These are phyloP conservation scores for Lagocephalus sceleratus DNA, from an alignment of 2,797 vertebrate species.

Conservation along the genomic window DNA sequence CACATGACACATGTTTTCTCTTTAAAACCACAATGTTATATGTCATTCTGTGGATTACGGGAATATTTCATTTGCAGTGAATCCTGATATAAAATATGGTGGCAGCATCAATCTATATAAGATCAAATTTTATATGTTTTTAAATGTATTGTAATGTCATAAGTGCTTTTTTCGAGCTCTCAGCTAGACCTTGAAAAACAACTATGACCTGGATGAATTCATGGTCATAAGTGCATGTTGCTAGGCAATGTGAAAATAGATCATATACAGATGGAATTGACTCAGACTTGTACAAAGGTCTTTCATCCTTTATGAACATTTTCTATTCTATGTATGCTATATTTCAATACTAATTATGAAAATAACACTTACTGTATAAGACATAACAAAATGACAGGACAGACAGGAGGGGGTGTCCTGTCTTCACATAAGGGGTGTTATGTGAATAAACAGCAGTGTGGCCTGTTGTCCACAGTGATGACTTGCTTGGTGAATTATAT, in stretches of 20 bases:
- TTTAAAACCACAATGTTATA: not conserved
- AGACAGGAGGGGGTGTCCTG: no score
- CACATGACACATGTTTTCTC: not conserved
- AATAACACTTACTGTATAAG: no score
- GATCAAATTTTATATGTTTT: constrained; percentile 5
- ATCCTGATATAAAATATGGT: constrained; percentile 16
- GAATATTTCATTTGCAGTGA: constrained; percentile 20
- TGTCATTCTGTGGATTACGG: not conserved
- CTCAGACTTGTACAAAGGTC: not conserved
- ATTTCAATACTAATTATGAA: no score
- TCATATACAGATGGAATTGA: not conserved
- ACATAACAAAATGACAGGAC: no score
- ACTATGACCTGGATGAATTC: not conserved
- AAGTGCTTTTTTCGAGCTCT: not conserved
- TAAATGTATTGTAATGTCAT: constrained; percentile 8
- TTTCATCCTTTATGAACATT: not conserved
- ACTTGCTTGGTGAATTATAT: not conserved
- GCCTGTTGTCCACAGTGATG: no score
- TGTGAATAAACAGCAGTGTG: no score
- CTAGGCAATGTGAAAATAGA: not conserved
- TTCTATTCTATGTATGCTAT: not conserved
- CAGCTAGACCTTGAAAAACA: no score
- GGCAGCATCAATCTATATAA: constrained; percentile 5
- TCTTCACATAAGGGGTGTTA: no score
- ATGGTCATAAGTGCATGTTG: not conserved